Evolutionary conservation across 2,888 invertebrate species (phyloP).

Genomic region (Deilephila porcellus): DNA sequence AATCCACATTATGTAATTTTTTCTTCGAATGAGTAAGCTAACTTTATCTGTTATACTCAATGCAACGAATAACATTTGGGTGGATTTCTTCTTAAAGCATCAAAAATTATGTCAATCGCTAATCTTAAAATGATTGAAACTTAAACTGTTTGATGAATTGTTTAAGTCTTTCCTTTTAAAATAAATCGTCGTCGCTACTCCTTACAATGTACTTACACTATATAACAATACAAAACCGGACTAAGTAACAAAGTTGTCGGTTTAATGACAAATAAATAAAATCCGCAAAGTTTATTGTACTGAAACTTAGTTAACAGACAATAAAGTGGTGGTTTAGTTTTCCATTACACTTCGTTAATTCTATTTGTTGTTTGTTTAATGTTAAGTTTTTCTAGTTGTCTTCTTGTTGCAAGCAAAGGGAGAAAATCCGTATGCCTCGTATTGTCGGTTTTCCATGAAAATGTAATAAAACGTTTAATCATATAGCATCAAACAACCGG

Average conservation of each 20-base stretch:
- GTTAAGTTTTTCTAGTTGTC: not conserved
- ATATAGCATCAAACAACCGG: not conserved
- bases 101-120: too few relatives aligned
- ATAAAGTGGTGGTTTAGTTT: not conserved
- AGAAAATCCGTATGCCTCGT: not conserved
- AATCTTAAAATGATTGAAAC: too few relatives aligned
- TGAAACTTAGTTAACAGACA: not conserved
- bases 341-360: slow-evolving; percentile 1
- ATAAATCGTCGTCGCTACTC: too few relatives aligned
- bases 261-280: not conserved
- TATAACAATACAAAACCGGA: not conserved
- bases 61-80: too few relatives aligned
- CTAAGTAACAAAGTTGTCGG: not conserved
- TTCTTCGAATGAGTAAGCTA: too few relatives aligned
- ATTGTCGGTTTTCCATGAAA: not conserved
- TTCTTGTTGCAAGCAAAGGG: not conserved
- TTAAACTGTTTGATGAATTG: too few relatives aligned
- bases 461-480: not conserved
- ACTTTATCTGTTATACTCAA: too few relatives aligned
- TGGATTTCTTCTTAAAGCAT: too few relatives aligned
- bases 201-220: not conserved
- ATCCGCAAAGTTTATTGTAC: not conserved
- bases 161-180: too few relatives aligned
- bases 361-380: not conserved
- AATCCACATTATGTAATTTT: not conserved